Evolutionary conservation across 64 coral and sea anemone species (phyloP), one percentile per base, ranked within the genome.

Genomic region (Stichodactyla helianthus): DNA sequence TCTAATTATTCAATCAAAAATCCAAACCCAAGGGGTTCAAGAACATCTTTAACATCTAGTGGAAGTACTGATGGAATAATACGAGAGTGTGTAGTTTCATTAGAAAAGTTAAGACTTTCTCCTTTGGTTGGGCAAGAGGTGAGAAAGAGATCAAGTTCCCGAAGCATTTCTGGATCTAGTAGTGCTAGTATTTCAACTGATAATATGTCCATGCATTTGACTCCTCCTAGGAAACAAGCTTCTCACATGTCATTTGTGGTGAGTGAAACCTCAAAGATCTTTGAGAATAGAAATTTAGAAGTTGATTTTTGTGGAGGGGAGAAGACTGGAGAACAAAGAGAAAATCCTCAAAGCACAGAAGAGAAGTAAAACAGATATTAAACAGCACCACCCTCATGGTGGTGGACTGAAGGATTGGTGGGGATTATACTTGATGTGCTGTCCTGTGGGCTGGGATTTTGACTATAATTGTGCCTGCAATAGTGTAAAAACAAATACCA

Each of bases 81-180:
- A 8, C 83, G 65, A 20, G 87, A 95, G 16, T 95, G 94, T 62
- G 89, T 92, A 31, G 94, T 97, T 23, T 89, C 88, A 11, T 79
- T 93, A 18, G 93, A 96, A 53, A 96, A 85, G 53, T 65, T 96
- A 25, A 89, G 59, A 67, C 86, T 96, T 77, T 71, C 89, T 63
- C 89, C 89, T 26, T 86, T 23, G 27, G 18, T 76, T 9, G 70
- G 27, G 9, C 20, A 76, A 20, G 19, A 31, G n/a, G 44, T n/a
- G 28, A 18, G 54, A n/a, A 26, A 27, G 35, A 44, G 35, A 44
- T 44, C 35, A 44, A 44, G 35, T 44, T 44, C 35, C 1, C 35
- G 1, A 44, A 79, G 50, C 6, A n/a, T 89, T 10, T 22, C 52
- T 23, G 28, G 13, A 11, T 10, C n/a, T 5, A 82, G 25, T 63